These are phyloP conservation scores for Nemapogon koenigi DNA, from an alignment of 2,888 invertebrate genomes.

Conservation along the genomic window DNA sequence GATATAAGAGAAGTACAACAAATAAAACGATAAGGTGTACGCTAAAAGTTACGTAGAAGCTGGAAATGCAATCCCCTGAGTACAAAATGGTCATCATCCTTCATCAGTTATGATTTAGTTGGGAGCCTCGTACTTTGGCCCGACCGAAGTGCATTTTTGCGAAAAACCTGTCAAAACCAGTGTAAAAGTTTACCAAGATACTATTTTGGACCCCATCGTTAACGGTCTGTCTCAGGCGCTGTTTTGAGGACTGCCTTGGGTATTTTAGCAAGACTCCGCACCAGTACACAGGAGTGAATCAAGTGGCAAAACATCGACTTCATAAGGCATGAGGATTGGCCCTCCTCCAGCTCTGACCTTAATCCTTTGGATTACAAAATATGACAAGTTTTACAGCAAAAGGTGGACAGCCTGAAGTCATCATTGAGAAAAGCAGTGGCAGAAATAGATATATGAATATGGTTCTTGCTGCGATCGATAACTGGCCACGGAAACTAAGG, in stretches of 20 bases:
- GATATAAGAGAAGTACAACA: neutral
- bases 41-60: neutral
- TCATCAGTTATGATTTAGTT: constrained; percentile 4
- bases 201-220: neutral
- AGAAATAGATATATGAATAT: neutral
- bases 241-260: neutral
- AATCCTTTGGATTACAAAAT: too few relatives aligned
- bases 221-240: neutral
- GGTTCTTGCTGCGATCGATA: too few relatives aligned
- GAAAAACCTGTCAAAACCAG: neutral
- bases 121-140: constrained; percentile 2
- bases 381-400: neutral
- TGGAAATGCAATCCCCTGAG: neutral
- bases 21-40: neutral
- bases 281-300: too few relatives aligned
- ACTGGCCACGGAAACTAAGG: too few relatives aligned
- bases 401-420: neutral
- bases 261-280: neutral
- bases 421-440: neutral
- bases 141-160: constrained; percentile 2
- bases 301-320: neutral
- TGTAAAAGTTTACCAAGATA: neutral
- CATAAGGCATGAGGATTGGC: neutral
- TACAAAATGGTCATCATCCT: neutral
- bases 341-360: too few relatives aligned